These are phyloP conservation scores for Meganola albula DNA, from an alignment of 2,888 invertebrate species.

Conservation along the genomic window DNA sequence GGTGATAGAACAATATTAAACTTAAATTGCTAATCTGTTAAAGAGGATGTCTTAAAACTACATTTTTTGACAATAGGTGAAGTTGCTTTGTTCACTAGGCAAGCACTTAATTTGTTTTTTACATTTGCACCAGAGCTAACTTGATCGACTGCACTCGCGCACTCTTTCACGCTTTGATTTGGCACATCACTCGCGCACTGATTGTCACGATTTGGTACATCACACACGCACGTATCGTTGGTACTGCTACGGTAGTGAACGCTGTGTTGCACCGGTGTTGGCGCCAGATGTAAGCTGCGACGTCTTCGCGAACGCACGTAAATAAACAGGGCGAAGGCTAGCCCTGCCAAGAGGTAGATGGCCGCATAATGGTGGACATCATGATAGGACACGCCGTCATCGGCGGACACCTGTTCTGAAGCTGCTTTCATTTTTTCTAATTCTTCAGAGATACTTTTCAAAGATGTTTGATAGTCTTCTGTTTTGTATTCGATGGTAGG, in stretches of 20 bases:
- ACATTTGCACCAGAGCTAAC: too few species aligned
- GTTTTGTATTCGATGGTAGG: neutral
- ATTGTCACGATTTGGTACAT: neutral
- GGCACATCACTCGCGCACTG: slow-evolving; percentile 1
- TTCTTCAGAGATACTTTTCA: neutral
- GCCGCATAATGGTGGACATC: slow-evolving; percentile 2
- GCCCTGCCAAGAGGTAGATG: slow-evolving; percentile 1
- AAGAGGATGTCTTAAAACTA: slow-evolving; percentile 3
- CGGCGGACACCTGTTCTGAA: neutral
- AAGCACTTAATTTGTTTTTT: neutral
- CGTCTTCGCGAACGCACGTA: neutral
- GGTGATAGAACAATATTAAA: too few species aligned
- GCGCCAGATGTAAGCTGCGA: neutral
- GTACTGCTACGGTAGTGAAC: too few species aligned
- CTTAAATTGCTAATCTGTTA: neutral
- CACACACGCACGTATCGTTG: neutral
- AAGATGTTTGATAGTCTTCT: slow-evolving; percentile 1
- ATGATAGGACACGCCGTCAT: neutral
- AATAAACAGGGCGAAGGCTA: too few species aligned
- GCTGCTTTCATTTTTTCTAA: neutral
- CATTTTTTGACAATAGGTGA: neutral
- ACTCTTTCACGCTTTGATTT: too few species aligned
- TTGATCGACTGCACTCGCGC: too few species aligned
- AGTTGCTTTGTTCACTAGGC: neutral
- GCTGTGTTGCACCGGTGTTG: slow-evolving; percentile 1